A percentile compares a stretch with the other conserved stretches of the same genome.
phyloP scores from a whole-genome alignment of 2,888 invertebrate species.

The Habrosyne pyritoides region DNA sequence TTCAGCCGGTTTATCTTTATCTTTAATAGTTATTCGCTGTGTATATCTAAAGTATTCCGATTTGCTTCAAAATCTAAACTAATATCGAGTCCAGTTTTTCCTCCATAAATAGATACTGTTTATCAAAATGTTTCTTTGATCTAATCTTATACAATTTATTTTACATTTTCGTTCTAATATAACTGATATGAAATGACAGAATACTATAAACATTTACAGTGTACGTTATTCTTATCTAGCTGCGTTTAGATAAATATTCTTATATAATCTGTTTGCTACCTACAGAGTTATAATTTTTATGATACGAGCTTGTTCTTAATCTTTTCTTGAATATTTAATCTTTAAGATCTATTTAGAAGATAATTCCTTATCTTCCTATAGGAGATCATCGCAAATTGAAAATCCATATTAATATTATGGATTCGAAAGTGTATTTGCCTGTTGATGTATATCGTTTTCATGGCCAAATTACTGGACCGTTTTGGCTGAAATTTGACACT shows the following conservation, averaged over 20 bases:
- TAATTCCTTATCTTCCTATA: too few relatives aligned
- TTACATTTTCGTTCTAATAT: constrained; percentile 2
- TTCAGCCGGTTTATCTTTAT: background rate
- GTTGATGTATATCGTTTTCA: too few relatives aligned
- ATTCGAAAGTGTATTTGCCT: too few relatives aligned
- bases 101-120: background rate
- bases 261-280: background rate
- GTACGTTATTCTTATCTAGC: background rate
- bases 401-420: too few relatives aligned
- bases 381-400: too few relatives aligned
- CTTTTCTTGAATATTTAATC: background rate
- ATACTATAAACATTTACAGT: constrained; percentile 5
- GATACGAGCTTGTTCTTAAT: background rate
- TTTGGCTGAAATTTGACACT: too few relatives aligned
- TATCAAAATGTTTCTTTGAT: constrained; percentile 1
- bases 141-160: constrained; percentile 5
- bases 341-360: too few relatives aligned
- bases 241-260: background rate
- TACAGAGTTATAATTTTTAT: background rate
- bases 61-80: constrained; percentile 7
- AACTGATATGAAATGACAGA: constrained; percentile 4
- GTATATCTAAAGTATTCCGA: constrained; percentile 2
- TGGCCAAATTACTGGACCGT: too few relatives aligned
- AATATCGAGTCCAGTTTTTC: constrained; percentile 5
- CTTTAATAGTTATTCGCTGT: background rate